Conservation (phyloP, 1,140 invertebrate species). For the Drosophila parabipectinata region DNA sequence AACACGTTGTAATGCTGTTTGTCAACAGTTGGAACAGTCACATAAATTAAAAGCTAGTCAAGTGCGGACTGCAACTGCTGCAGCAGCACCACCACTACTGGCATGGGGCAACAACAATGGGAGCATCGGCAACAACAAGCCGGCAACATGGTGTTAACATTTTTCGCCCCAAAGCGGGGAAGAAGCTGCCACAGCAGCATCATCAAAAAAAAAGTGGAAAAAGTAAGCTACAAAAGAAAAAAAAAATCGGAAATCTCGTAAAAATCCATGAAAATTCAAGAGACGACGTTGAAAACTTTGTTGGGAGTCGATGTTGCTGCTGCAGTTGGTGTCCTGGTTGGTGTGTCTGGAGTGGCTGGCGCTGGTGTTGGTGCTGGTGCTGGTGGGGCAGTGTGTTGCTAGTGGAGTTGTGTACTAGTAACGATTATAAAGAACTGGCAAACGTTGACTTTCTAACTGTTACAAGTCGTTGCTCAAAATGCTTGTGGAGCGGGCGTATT, state of each 20-base stretch:
- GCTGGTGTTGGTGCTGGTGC: constrained; percentile 17
- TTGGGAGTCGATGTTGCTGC: not conserved
- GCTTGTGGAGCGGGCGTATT: constrained; percentile 72
- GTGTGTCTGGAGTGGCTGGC: constrained; percentile 21
- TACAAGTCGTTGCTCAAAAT: constrained; percentile 67
- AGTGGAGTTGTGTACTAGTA: constrained; percentile 20
- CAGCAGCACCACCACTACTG: constrained; percentile 31
- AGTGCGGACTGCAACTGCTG: constrained; percentile 64
- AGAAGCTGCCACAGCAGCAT: constrained; percentile 30
- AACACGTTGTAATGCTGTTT: constrained; percentile 80
- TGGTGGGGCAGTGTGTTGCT: constrained; percentile 17
- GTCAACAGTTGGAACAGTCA: constrained; percentile 79
- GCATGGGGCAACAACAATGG: constrained; percentile 32
- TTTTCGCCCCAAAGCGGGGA: constrained; percentile 63
- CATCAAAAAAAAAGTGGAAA: constrained; percentile 46
- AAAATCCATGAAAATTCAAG: constrained; percentile 81
- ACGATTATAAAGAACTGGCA: constrained; percentile 46
- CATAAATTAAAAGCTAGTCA: constrained; percentile 81
- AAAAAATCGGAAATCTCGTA: constrained; percentile 58
- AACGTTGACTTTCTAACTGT: constrained; percentile 78
- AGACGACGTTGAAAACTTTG: constrained; percentile 64
- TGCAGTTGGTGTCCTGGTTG: constrained; percentile 12
- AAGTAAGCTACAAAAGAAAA: constrained; percentile 16
- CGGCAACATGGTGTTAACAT: constrained; percentile 79
- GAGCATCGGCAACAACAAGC: constrained; percentile 40